Base-by-base conservation (phyloP, 2,797 vertebrate genomes). In the Zalophus californianus region DNA sequence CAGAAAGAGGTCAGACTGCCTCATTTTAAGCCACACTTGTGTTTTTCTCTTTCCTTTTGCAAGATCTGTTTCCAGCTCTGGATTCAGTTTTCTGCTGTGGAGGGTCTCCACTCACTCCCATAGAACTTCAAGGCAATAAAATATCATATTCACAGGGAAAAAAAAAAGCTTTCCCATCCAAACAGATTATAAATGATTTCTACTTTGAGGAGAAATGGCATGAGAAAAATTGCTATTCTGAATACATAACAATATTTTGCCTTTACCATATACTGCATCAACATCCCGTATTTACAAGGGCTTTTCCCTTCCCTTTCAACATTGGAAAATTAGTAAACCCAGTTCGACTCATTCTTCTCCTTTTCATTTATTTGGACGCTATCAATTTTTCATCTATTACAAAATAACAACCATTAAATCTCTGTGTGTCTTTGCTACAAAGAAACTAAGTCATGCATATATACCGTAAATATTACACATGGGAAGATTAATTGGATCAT, bases 121-220 rank as follows among this genome's bases (percentile, higher is more conserved):
- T 50, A n/a, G 87, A 93, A 75, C 20, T 87, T 96, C 88, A 83
- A 86, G 58, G 23, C 41, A 84, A 94, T 86, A 94, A 86, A 96
- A 91, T 38, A 21, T 27, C 9, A 32, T 50, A 70, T 87, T 82
- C 64, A 60, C 38, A 58, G 88, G 10, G 11, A 15, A 41, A 35
- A 54, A 75, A 25, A 75, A 75, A 86, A 90, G 27, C 44, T 91
- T 90, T 91, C 80, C n/a, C 92, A 52, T 79, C 38, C 41, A 97
- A 96, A 94, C 50, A 54, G 56, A 44, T 60, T 79, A 86, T 96
- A 78, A 78, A 90, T 94, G 54, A 96, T 92, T 97, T 95, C 91
- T 92, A 75, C 52, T 95, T 89, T 62, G 54, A 88, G n/a, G 88
- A 58, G 29, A 96, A 91, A 35, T 84, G 70, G n/a, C 68, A 60